Evolutionary conservation across 2,113 vertebrate genomes (phyloP).

Genomic region (Fulmarus glacialis): DNA sequence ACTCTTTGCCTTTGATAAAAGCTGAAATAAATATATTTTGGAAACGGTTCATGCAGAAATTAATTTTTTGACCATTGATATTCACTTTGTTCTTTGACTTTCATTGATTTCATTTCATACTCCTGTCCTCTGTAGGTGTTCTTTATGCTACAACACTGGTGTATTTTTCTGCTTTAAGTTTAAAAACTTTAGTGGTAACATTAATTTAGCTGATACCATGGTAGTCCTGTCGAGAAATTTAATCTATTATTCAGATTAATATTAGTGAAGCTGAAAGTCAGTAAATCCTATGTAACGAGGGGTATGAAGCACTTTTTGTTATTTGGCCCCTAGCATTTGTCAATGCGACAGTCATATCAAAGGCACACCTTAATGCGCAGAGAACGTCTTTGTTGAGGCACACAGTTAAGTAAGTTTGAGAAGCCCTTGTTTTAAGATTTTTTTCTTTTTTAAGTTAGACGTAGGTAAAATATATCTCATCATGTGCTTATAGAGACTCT

Average conservation of each 20-base stretch:
- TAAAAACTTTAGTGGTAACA: neutral
- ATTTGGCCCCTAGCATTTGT: neutral
- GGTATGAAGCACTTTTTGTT: neutral
- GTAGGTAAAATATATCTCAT: neutral
- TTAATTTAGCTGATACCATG: neutral
- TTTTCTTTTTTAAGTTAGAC: neutral
- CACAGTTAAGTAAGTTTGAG: neutral
- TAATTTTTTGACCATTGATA: slow-evolving; percentile 17
- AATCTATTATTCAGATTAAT: neutral
- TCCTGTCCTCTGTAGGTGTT: neutral
- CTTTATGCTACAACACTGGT: neutral
- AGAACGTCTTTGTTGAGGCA: neutral
- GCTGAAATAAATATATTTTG: slow-evolving; percentile 27
- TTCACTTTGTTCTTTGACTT: slow-evolving; percentile 38
- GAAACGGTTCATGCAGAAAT: neutral
- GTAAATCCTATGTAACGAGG: neutral
- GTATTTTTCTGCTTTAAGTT: neutral
- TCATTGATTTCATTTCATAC: neutral
- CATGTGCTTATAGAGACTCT: neutral
- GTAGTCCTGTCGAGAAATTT: neutral
- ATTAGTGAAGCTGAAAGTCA: neutral
- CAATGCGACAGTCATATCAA: neutral
- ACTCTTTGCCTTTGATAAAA: neutral
- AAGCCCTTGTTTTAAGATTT: neutral
- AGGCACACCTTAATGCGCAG: neutral